A percentile compares a stretch with the other conserved stretches of the same genome.
Conservation (phyloP, 2,113 vertebrate species). For the Crocuta crocuta region DNA sequence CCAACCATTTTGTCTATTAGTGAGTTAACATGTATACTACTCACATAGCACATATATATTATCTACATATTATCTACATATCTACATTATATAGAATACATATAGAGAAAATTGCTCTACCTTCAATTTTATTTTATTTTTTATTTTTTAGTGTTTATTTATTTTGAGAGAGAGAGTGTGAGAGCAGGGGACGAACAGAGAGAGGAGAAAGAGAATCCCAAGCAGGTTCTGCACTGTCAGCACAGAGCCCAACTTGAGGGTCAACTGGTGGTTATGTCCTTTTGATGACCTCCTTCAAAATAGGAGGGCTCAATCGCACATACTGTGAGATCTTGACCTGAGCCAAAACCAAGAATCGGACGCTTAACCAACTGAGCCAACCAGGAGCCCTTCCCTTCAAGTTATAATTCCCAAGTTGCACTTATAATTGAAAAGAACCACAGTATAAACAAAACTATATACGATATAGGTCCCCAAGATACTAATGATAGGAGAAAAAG, state of each 20-base stretch:
- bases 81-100: background rate
- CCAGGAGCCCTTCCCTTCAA: background rate
- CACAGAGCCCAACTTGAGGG: too few species aligned
- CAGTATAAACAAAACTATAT: background rate
- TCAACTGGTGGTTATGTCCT: too few species aligned
- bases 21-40: background rate
- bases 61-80: background rate
- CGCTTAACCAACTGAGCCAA: too few species aligned
- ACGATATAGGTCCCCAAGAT: background rate
- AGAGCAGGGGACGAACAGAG: too few species aligned
- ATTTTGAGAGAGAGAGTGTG: too few species aligned
- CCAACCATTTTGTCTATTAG: background rate
- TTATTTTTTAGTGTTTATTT: too few species aligned
- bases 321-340: too few species aligned
- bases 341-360: too few species aligned
- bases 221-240: too few species aligned
- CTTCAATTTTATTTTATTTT: background rate
- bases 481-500: background rate
- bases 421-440: background rate
- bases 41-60: background rate
- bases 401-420: background rate
- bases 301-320: too few species aligned
- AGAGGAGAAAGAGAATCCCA: too few species aligned
- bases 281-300: too few species aligned
- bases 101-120: background rate